Conservation (phyloP, 1,140 invertebrate species). For the Steinernema khuongi region DNA sequence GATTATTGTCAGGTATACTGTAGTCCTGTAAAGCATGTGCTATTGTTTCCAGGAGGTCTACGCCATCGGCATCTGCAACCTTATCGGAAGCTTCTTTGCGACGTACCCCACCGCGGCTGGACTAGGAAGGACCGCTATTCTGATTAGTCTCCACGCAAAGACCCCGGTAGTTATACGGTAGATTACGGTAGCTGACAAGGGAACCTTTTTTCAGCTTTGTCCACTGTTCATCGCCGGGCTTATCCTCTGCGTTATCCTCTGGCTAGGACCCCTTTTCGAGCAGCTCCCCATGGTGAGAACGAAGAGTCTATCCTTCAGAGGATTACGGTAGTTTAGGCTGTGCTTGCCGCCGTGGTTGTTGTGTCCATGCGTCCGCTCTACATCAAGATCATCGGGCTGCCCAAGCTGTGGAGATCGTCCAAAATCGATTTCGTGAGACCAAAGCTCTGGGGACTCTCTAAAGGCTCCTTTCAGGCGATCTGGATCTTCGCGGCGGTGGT, state of each 20-base stretch:
- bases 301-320: neutral
- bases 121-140: neutral
- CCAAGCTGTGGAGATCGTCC: neutral
- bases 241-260: neutral
- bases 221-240: neutral
- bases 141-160: neutral
- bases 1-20: neutral
- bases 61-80: neutral
- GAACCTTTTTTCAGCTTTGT: neutral
- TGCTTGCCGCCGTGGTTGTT: neutral
- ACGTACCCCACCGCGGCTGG: neutral
- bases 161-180: neutral
- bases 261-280: constrained; percentile 1
- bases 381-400: neutral
- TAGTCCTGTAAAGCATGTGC: neutral
- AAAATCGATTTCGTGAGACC: constrained; percentile 16
- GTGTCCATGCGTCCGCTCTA: neutral
- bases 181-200: neutral
- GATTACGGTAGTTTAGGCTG: neutral
- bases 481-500: neutral
- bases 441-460: neutral
- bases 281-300: neutral
- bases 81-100: neutral
- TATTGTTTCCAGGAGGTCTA: neutral
- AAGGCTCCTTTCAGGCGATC: neutral